Conservation (phyloP, 35 echinoderm and acorn worm genomes). For the Heliocidaris erythrogramma region DNA sequence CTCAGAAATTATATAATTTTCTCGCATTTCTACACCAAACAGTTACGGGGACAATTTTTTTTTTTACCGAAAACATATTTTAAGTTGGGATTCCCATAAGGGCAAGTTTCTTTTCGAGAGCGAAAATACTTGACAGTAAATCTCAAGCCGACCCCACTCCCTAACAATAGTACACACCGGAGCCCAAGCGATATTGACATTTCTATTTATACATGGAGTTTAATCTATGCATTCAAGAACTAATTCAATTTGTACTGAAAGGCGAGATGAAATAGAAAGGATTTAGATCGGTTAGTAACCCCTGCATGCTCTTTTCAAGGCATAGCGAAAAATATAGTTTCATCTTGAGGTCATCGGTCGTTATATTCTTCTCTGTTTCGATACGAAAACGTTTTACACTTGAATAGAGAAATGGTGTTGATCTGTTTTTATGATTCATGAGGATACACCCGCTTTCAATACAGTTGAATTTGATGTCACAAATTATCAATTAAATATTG, state of each 20-base stretch:
- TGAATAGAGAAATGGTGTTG: background rate
- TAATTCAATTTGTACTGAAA: slow-evolving; percentile 8
- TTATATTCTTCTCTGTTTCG: background rate
- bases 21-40: background rate
- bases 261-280: slow-evolving; percentile 16
- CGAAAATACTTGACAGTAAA: background rate
- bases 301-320: background rate
- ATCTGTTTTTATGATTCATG: background rate
- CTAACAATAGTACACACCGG: background rate
- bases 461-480: too few relatives aligned
- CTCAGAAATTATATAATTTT: background rate
- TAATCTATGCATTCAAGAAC: slow-evolving; percentile 18
- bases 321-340: background rate
- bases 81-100: background rate
- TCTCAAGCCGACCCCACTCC: background rate
- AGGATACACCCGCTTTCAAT: background rate
- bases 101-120: background rate
- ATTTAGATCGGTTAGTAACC: slow-evolving; percentile 1
- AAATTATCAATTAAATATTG: background rate
- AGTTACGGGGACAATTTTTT: background rate
- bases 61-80: background rate
- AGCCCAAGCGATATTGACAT: background rate
- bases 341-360: background rate
- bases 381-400: background rate
- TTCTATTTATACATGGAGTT: slow-evolving; percentile 5